These are phyloP conservation scores for Ischnura elegans DNA, from an alignment of 2,888 invertebrate genomes.

Conservation along the genomic window DNA sequence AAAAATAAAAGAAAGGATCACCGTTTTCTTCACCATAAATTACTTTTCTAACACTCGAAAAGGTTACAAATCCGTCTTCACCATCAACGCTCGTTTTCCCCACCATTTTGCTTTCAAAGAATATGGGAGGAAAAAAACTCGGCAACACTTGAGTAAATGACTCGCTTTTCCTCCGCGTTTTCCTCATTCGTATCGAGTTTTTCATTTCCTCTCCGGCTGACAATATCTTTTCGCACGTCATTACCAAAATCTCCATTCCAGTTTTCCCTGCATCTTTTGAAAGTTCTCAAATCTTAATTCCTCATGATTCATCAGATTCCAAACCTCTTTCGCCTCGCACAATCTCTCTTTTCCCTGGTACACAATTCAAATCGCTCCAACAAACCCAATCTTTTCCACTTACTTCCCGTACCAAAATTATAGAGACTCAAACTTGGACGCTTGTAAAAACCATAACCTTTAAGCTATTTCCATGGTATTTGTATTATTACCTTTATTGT, in stretches of 20 bases:
- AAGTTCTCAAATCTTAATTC: not conserved
- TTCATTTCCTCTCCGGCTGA: not conserved
- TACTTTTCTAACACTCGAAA: too few relatives aligned
- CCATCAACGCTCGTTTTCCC: too few relatives aligned
- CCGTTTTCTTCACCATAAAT: too few relatives aligned
- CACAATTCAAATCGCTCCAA: not conserved
- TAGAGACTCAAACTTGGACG: too few relatives aligned
- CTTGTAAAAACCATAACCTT: too few relatives aligned
- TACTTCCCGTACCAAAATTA: too few relatives aligned
- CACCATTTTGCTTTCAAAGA: too few relatives aligned
- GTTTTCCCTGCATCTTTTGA: not conserved
- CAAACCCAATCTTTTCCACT: too few relatives aligned
- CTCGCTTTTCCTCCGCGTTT: not conserved
- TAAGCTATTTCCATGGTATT: too few relatives aligned
- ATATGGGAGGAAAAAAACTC: not conserved
- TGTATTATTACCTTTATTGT: too few relatives aligned
- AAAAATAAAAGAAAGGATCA: too few relatives aligned
- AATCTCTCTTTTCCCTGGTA: not conserved
- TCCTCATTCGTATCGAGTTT: not conserved
- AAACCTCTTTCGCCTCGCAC: not conserved
- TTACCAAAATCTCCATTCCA: not conserved
- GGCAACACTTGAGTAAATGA: not conserved
- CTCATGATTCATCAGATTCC: not conserved
- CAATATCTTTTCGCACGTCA: not conserved
- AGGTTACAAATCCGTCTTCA: too few relatives aligned